Evolutionary conservation across 2,113 vertebrate genomes (phyloP), one percentile per base, ranked within the genome.

Genomic region (Malurus cyaneus): DNA sequence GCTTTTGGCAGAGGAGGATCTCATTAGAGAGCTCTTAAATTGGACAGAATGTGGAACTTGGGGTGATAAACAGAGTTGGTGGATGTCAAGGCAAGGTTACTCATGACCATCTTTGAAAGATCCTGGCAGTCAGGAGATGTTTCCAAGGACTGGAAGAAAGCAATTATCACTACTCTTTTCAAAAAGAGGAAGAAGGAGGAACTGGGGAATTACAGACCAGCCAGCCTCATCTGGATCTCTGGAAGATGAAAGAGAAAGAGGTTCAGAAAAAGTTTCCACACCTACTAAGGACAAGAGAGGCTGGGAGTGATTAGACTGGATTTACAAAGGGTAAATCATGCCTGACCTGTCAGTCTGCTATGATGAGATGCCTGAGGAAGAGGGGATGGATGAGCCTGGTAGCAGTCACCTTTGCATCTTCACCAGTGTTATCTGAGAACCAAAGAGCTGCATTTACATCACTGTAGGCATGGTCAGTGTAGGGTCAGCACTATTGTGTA

Each of bases 191-290:
- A 56, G 24, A 44, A 74, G 21, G 20, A 67, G 6, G 11, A 82
- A 23, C 3, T 6, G 13, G 20, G 39, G 20, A 88, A 76, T 46
- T 82, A 59, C 23, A 80, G 25, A 9, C 9, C 15, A 67, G 34
- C 0, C 47, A 69, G 5, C 10, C 24, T 61, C 11, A 44, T 15
- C 6, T 6, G 3, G 6, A 3, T 72, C 23, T 4, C 0, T 41
- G n/a, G 14, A 80, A 80, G 5, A 7, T 41, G 24, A 41, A 31
- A 73, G 9, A 73, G 41, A 7, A 83, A 76, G 91, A 28, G 2
- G 28, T 42, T 50, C 24, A 42, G 18, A 47, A 64, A 78, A 70
- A 24, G 17, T 50, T 79, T 74, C 31, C 7, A 49, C 5, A 15
- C 2, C 2, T 61, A 47, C 24, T 56, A 56, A 73, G 11, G 60